Conservation (phyloP, 35 echinoderm and acorn worm species). For the Acanthaster planci region DNA sequence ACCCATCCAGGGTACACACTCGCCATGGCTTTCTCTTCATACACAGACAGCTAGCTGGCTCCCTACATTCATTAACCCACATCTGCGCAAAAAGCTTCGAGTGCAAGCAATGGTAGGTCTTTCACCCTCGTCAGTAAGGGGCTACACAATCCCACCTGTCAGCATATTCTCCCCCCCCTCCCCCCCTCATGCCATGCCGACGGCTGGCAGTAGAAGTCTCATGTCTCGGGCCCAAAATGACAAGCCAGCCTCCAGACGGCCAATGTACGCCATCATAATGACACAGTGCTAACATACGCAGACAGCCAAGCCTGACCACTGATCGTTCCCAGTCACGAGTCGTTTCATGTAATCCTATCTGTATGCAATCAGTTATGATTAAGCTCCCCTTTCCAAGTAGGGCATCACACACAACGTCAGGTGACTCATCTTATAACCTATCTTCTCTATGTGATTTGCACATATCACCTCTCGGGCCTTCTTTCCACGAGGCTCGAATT, state of each 20-base stretch:
- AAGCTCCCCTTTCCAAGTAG: too few species aligned
- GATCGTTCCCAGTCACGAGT: not conserved
- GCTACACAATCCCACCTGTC: constrained; percentile 6
- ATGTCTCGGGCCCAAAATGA: too few species aligned
- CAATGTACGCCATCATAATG: not conserved
- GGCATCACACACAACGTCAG: too few species aligned
- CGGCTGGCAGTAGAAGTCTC: too few species aligned
- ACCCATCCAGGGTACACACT: too few species aligned
- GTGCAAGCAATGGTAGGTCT: constrained; percentile 14
- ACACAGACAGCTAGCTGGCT: too few species aligned
- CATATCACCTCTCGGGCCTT: too few species aligned
- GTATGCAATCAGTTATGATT: not conserved
- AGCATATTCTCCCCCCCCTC: not conserved
- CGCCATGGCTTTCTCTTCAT: too few species aligned
- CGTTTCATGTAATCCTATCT: constrained; percentile 6
- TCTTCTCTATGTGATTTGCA: too few species aligned
- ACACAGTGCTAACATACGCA: constrained; percentile 11
- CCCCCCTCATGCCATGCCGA: too few species aligned
- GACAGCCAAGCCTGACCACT: not conserved
- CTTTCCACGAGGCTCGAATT: too few species aligned
- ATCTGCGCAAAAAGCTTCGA: not conserved
- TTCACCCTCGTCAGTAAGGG: not conserved
- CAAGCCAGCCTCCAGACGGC: not conserved
- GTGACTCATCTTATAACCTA: too few species aligned
- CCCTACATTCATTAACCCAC: constrained; percentile 27